phyloP scores from a whole-genome alignment of 2,113 vertebrate genomes.

The Myanophis thanlyinensis region DNA sequence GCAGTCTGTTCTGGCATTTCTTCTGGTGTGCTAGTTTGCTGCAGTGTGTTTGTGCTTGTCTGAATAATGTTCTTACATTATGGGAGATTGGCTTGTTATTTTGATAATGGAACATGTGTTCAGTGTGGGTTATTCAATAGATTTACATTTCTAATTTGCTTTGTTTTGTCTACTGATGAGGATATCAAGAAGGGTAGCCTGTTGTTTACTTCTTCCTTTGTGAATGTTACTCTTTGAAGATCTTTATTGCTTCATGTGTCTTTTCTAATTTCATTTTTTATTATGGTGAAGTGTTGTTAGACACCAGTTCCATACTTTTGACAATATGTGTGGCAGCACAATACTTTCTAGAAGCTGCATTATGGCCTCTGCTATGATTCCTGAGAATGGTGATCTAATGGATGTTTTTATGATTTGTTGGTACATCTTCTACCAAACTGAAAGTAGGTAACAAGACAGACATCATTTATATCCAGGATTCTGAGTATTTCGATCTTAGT shows the following conservation, averaged over 20 bases:
- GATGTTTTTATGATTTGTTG: background rate
- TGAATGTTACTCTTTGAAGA: background rate
- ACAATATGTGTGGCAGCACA: background rate
- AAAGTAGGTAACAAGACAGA: background rate
- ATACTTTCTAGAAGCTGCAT: background rate
- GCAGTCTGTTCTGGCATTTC: background rate
- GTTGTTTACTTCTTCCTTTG: background rate
- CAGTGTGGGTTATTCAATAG: background rate
- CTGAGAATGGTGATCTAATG: background rate
- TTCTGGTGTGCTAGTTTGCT: background rate
- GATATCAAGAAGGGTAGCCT: background rate
- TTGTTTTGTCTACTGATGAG: background rate
- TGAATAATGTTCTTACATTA: background rate
- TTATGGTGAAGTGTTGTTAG: background rate
- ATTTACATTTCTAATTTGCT: background rate
- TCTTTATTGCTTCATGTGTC: background rate
- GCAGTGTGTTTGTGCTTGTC: background rate
- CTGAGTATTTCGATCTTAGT: background rate
- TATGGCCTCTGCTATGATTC: background rate
- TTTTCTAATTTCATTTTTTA: background rate
- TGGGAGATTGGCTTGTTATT: background rate
- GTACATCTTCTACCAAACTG: background rate
- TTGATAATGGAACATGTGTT: background rate
- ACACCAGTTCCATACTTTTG: background rate
- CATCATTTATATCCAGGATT: background rate